These are phyloP conservation scores for Fratercula arctica DNA, from an alignment of 2,797 vertebrate genomes.

Conservation along the genomic window DNA sequence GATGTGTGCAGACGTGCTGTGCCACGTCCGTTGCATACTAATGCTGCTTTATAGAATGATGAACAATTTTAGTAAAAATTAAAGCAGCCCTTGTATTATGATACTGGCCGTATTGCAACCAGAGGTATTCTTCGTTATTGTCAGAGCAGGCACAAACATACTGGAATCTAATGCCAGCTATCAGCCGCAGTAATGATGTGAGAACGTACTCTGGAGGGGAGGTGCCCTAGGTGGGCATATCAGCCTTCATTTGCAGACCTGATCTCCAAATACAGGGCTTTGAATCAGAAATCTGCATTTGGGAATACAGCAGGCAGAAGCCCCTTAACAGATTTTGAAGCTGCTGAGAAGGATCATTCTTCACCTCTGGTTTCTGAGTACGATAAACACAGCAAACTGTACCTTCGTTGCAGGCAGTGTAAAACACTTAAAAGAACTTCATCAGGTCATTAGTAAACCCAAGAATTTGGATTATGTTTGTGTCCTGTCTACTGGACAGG, in stretches of 20 bases:
- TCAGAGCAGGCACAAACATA: background rate
- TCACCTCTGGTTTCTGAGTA: background rate
- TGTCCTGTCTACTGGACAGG: background rate
- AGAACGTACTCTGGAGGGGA: background rate
- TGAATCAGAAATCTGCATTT: background rate
- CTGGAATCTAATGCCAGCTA: background rate
- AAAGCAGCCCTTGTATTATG: background rate
- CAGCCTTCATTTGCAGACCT: background rate
- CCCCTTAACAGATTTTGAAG: background rate
- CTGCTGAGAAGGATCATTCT: background rate
- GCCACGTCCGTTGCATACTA: background rate
- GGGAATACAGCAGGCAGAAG: background rate
- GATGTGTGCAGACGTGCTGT: background rate
- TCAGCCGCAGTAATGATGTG: background rate
- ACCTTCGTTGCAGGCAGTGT: background rate
- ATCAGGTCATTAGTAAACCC: background rate
- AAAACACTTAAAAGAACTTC: background rate
- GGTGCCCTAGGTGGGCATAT: background rate
- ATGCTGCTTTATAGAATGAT: background rate
- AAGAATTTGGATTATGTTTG: background rate
- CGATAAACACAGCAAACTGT: background rate
- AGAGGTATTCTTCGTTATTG: background rate
- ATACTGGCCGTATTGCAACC: background rate
- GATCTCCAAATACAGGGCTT: background rate
- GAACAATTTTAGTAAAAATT: background rate